Evolutionary conservation across 2,888 invertebrate genomes (phyloP).

Genomic region (Sicus ferrugineus): DNA sequence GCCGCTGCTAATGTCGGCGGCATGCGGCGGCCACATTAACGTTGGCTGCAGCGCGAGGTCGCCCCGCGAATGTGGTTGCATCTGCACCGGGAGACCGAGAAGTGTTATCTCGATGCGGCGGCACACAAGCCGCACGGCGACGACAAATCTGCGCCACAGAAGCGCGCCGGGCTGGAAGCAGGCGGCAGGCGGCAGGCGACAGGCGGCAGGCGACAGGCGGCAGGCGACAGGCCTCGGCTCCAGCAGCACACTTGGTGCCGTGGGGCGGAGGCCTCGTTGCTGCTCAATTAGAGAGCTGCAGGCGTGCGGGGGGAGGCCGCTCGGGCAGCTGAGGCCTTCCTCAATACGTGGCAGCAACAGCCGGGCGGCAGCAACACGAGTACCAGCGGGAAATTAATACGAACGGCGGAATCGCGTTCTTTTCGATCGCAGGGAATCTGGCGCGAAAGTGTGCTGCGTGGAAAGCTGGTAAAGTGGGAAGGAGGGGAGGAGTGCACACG

Average conservation of each 20-base stretch:
- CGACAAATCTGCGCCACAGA: slow-evolving; percentile 49
- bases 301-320: not conserved
- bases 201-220: not conserved
- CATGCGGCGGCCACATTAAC: not conserved
- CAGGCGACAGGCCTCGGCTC: not conserved
- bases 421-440: slow-evolving; percentile 11
- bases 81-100: slow-evolving; percentile 43
- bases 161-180: not conserved
- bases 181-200: not conserved
- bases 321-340: not conserved
- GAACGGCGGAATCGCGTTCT: slow-evolving; percentile 31
- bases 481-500: no score
- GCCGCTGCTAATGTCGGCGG: slow-evolving; percentile 3
- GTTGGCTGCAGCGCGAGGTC: no score
- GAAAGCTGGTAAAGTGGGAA: not conserved
- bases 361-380: slow-evolving; percentile 14
- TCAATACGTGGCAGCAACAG: slow-evolving; percentile 1
- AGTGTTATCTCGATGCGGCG: slow-evolving; percentile 30
- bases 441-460: slow-evolving; percentile 6
- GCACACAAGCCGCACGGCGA: slow-evolving; percentile 35
- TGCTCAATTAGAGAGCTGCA: slow-evolving; percentile 26
- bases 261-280: not conserved
- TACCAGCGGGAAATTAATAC: slow-evolving; percentile 27
- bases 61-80: slow-evolving; percentile 51
- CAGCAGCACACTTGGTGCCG: no score